Base-by-base conservation (phyloP, 1,140 invertebrate species). In the Drosophila dunni region DNA sequence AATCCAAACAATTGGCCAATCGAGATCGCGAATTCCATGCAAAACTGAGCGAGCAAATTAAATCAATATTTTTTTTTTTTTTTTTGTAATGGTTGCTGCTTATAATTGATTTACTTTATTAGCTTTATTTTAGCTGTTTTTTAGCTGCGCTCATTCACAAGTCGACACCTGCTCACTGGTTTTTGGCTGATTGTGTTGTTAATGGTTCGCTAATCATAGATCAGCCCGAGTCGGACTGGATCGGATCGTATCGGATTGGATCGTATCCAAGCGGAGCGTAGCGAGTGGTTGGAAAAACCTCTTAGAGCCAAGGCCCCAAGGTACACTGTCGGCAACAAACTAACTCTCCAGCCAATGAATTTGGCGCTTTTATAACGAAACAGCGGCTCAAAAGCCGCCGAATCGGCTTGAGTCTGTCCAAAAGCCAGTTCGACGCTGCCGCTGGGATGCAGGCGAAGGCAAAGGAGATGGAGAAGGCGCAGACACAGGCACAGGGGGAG, bases 361-460 rank as follows among this genome's bases (percentile, higher is more conserved):
- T 83, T 86, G 73, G 76, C 54, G 80, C 73, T 86, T 86, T 86
- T 86, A 86, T 86, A 86, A 77, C 82, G 72, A 83, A 82, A 66
- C 60, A 44, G 17, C 50, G 46, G 57, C 58, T 40, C 7, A 46
- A 15, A 50, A 51, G 46, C 53, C 60, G 13, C 11, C 60, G 60
- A 33, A 44, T 56, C 63, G 29, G 60, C 67, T 57, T 48, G 61
- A 20, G 68, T 57, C 50, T 48, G 54, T 42, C 17, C 56, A 54
- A 51, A 58, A 78, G 72, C 75, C 71, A 78, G 71, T 78, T 78
- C 46, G 44, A 10, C 9, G 13, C 48, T 15, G 48, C 40, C 56
- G 33, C 34, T 13, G 36, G 36, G 36, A 11, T 42, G 60, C 58
- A 71, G 61, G 42, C 61, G 29, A 24, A 57, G 44, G n/a, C 40